Conservation (phyloP, 2,113 vertebrate species). For the Rhinolophus ferrumequinum region DNA sequence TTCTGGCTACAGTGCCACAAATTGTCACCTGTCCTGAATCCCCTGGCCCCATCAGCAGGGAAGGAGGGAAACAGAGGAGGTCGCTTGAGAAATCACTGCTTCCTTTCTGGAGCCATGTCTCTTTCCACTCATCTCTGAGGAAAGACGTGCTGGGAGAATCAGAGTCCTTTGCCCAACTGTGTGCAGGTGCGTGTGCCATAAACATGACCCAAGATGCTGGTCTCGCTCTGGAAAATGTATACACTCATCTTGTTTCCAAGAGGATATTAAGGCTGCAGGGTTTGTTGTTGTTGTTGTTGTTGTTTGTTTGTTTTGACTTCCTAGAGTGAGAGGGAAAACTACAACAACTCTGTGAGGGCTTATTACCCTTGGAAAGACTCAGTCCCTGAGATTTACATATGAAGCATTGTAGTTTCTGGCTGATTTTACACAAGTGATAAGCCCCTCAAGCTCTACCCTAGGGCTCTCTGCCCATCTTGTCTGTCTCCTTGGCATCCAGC, state of each 20-base stretch:
- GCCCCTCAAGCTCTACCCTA: background rate
- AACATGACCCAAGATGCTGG: background rate
- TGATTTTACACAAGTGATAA: background rate
- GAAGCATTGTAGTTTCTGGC: conserved; percentile 15
- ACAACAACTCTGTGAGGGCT: background rate
- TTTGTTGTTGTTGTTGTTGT: background rate
- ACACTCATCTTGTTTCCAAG: background rate
- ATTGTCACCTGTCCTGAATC: background rate
- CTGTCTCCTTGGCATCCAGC: background rate
- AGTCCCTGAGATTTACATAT: conserved; percentile 55
- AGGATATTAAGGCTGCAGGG: background rate
- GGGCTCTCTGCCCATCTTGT: background rate
- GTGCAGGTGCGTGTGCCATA: background rate
- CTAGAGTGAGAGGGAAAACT: background rate
- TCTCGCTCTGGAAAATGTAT: background rate
- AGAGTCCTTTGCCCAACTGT: background rate
- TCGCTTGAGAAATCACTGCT: background rate
- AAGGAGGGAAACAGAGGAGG: background rate
- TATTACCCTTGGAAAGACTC: background rate
- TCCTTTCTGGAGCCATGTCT: background rate
- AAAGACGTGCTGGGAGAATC: background rate
- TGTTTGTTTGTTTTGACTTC: background rate
- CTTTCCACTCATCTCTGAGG: background rate
- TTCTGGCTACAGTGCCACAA: background rate
- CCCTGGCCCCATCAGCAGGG: background rate